A percentile compares a stretch with the other conserved stretches of the same genome.
phyloP scores from a whole-genome alignment of 1,140 invertebrate genomes.

The Palaemon carinicauda region DNA sequence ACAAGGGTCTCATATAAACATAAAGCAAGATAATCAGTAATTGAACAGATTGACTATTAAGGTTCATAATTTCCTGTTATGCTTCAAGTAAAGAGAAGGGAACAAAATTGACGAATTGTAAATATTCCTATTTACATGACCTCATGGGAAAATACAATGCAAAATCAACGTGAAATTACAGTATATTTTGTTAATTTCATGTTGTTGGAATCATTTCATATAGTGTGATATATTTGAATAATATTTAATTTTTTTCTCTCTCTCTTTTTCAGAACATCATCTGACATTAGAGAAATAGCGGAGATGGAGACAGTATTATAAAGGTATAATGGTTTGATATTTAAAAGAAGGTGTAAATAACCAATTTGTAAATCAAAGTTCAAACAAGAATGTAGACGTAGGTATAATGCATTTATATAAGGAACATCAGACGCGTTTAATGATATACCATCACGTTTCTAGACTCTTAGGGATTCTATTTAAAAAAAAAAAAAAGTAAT shows the following conservation, averaged over 20 bases:
- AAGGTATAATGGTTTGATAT: conserved; percentile 28
- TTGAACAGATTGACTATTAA: too few relatives aligned
- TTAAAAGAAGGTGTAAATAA: neutral
- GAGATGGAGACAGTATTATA: conserved; percentile 52
- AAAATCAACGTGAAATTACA: too few relatives aligned
- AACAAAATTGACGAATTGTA: too few relatives aligned
- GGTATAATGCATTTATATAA: neutral
- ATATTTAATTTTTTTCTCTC: neutral
- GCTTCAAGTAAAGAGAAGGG: too few relatives aligned
- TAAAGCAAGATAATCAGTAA: too few relatives aligned
- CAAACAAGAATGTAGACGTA: neutral
- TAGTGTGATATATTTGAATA: neutral
- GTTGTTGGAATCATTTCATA: neutral
- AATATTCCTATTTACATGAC: too few relatives aligned
- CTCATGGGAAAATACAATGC: too few relatives aligned
- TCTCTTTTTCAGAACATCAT: conserved; percentile 33
- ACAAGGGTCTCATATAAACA: neutral
- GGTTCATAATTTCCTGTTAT: too few relatives aligned
- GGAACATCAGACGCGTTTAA: neutral
- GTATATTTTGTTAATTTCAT: too few relatives aligned
- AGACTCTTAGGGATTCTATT: too few relatives aligned
- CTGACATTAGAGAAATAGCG: conserved; percentile 42
- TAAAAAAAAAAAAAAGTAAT: too few relatives aligned
- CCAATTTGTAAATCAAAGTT: conserved; percentile 2
- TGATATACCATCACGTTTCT: too few relatives aligned